Conservation (phyloP, 2,797 vertebrate genomes). For the Danio aesculapii region DNA sequence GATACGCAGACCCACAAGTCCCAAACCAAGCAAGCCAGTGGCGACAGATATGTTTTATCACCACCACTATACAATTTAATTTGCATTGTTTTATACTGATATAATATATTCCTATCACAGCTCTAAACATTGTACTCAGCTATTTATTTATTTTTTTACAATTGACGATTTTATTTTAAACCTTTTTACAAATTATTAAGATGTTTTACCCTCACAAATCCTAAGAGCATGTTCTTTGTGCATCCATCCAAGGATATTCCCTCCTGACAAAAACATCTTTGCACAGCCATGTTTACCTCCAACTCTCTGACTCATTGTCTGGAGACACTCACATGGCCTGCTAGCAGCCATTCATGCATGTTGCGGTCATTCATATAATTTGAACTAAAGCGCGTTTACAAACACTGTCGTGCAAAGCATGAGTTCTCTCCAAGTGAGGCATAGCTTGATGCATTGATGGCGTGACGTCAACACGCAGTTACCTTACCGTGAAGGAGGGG, state of each 20-base stretch:
- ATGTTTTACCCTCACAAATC: background rate
- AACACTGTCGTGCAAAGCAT: conserved; percentile 41
- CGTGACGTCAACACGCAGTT: conserved; percentile 77
- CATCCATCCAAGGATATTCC: conserved; percentile 46
- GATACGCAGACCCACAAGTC: too few species aligned
- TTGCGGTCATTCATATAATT: conserved; percentile 19
- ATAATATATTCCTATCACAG: too few species aligned
- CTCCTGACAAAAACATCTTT: background rate
- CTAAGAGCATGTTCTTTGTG: conserved; percentile 8
- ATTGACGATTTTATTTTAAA: too few species aligned
- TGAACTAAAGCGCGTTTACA: background rate
- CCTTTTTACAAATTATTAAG: too few species aligned
- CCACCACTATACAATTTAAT: too few species aligned
- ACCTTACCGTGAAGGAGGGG: conserved; percentile 73
- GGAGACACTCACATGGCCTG: background rate
- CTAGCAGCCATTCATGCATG: background rate
- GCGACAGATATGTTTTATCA: too few species aligned
- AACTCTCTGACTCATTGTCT: background rate
- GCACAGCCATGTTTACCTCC: background rate
- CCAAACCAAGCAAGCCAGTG: too few species aligned
- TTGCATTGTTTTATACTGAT: too few species aligned
- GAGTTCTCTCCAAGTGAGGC: conserved; percentile 68
- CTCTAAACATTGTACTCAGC: too few species aligned
- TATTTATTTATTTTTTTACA: too few species aligned
- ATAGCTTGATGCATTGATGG: conserved; percentile 76